Percentiles rank a stretch among this genome's conserved stretches.
phyloP scores from a whole-genome alignment of 2,888 invertebrate genomes.

The Drosophila ezoana region DNA sequence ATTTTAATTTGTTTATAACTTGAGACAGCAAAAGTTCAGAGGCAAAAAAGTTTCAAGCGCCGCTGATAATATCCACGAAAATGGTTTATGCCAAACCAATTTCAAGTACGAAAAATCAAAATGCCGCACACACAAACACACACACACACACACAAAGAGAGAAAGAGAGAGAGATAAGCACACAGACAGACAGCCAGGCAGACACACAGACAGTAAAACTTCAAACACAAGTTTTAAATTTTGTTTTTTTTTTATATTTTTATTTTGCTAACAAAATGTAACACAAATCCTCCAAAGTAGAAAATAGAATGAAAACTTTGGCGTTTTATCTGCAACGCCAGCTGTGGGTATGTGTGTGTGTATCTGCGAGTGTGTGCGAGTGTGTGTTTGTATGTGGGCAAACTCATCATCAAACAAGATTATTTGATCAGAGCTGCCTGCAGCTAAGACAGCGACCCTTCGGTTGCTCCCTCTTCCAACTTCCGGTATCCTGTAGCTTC shows the following conservation, averaged over 20 bases:
- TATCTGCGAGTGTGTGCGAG: constrained; percentile 18
- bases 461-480: not conserved
- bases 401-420: constrained; percentile 80
- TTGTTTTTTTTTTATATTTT: constrained; percentile 36
- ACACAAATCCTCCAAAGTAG: constrained; percentile 77
- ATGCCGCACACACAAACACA: constrained; percentile 37
- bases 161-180: not conserved
- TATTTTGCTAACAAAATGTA: constrained; percentile 64
- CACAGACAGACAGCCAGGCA: not conserved
- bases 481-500: not conserved
- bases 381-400: constrained; percentile 53
- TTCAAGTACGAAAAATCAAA: constrained; percentile 76
- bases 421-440: constrained; percentile 75
- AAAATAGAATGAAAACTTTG: constrained; percentile 79
- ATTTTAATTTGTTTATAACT: constrained; percentile 77
- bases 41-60: constrained; percentile 41
- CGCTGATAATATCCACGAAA: constrained; percentile 54
- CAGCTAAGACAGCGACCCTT: constrained; percentile 50
- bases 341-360: constrained; percentile 35
- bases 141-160: not conserved
- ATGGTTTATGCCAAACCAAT: constrained; percentile 76
- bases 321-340: constrained; percentile 62
- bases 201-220: constrained; percentile 43
- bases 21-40: constrained; percentile 60
- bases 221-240: constrained; percentile 66